A percentile compares a stretch with the other conserved stretches of the same genome.
phyloP scores from a whole-genome alignment of 2,113 vertebrate species.

The Albula goreensis region DNA sequence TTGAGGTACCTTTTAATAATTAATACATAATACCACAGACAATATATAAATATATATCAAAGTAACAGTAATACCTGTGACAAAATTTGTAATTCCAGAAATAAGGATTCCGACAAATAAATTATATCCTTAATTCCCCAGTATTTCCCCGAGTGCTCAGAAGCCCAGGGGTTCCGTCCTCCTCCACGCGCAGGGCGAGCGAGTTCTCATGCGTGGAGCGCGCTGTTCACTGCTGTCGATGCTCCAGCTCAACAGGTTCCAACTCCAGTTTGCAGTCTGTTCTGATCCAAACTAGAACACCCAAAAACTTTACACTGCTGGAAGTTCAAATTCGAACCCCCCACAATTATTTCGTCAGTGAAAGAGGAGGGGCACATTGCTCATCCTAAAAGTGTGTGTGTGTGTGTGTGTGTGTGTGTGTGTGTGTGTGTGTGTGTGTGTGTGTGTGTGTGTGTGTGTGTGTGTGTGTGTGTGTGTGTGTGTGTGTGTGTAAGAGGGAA shows the following conservation, averaged over 20 bases:
- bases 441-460: conserved; percentile 29
- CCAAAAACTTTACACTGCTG: conserved; percentile 67
- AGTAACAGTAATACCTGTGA: conserved; percentile 51
- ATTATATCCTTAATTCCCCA: conserved; percentile 45
- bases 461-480: too few relatives aligned
- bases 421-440: conserved; percentile 28
- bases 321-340: conserved; percentile 85
- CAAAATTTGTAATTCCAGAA: conserved; percentile 60
- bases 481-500: conserved; percentile 32
- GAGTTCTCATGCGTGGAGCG: conserved; percentile 38
- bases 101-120: conserved; percentile 28
- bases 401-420: conserved; percentile 28
- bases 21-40: not conserved
- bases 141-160: conserved; percentile 57
- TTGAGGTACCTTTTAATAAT: not conserved
- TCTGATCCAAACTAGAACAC: conserved; percentile 61
- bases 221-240: conserved; percentile 27
- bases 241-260: conserved; percentile 48
- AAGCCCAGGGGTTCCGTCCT: conserved; percentile 38
- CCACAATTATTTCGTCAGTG: conserved; percentile 86
- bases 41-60: not conserved
- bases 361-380: conserved; percentile 82
- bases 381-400: conserved; percentile 67
- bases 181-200: conserved; percentile 33
- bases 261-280: conserved; percentile 55